Conservation (phyloP, 1,140 invertebrate species). For the Leptinotarsa defecta region DNA sequence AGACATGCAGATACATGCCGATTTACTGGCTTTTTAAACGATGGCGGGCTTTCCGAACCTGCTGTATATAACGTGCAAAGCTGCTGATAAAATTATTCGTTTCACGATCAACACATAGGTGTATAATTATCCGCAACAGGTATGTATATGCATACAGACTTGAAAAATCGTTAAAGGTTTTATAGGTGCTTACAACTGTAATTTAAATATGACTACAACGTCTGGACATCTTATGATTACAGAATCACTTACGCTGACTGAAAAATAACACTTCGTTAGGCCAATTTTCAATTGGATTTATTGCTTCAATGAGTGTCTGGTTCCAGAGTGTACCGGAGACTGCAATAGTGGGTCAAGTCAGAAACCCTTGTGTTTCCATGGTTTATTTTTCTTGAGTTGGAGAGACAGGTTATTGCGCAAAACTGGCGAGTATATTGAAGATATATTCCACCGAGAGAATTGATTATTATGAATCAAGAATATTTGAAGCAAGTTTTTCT, state of each 20-base stretch:
- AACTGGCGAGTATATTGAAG: too few species aligned
- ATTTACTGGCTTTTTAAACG: neutral
- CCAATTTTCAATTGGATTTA: constrained; percentile 14
- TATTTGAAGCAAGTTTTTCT: too few species aligned
- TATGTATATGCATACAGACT: neutral
- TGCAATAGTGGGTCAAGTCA: constrained; percentile 14
- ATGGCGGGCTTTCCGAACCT: neutral
- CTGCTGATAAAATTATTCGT: constrained; percentile 4
- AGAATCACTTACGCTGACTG: constrained; percentile 11
- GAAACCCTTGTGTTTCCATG: constrained; percentile 7
- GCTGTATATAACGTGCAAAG: neutral
- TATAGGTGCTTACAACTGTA: constrained; percentile 12
- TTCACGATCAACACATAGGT: constrained; percentile 3
- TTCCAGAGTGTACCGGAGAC: constrained; percentile 2
- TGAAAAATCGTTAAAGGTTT: constrained; percentile 13
- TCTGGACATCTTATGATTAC: constrained; percentile 13
- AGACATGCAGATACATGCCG: too few species aligned
- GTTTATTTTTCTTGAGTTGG: neutral
- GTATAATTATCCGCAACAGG: constrained; percentile 5
- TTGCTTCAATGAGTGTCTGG: neutral
- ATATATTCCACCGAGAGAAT: too few species aligned
- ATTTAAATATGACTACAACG: constrained; percentile 11
- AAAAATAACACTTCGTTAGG: constrained; percentile 16
- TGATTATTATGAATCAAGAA: too few species aligned
- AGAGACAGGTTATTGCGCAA: neutral